Conservation (phyloP, 2,888 invertebrate species). For the Perizoma flavofasciatum region DNA sequence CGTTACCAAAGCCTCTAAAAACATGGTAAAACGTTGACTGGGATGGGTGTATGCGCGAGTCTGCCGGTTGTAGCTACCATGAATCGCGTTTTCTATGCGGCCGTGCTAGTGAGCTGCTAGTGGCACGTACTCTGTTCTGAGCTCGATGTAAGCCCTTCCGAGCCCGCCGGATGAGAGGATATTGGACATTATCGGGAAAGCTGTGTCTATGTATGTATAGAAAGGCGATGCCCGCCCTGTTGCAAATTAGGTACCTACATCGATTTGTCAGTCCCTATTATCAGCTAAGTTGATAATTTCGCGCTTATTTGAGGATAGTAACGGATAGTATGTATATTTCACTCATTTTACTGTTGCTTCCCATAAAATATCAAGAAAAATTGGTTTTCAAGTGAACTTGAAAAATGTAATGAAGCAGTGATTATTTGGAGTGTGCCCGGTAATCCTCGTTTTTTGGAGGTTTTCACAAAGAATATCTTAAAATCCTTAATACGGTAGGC, state of each 20-base stretch:
- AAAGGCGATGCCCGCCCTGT: slow-evolving; percentile 67
- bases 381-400: background rate
- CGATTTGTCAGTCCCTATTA: slow-evolving; percentile 57
- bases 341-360: background rate
- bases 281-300: slow-evolving; percentile 41
- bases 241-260: slow-evolving; percentile 61
- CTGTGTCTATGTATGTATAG: slow-evolving; percentile 41
- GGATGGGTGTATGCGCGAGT: slow-evolving; percentile 53
- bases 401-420: no score
- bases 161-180: slow-evolving; percentile 41
- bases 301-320: slow-evolving; percentile 29
- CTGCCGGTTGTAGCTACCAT: slow-evolving; percentile 51
- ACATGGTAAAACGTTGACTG: slow-evolving; percentile 15
- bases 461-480: no score
- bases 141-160: slow-evolving; percentile 30
- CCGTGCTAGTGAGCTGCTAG: slow-evolving; percentile 45
- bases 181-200: slow-evolving; percentile 47
- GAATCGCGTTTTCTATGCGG: slow-evolving; percentile 50
- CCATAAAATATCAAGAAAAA: background rate
- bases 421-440: no score
- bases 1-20: slow-evolving; percentile 17
- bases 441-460: no score
- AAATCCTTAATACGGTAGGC: no score
- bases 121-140: slow-evolving; percentile 43
- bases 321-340: background rate